These are phyloP conservation scores for Salarias fasciatus DNA, from an alignment of 2,797 vertebrate species.

Conservation along the genomic window DNA sequence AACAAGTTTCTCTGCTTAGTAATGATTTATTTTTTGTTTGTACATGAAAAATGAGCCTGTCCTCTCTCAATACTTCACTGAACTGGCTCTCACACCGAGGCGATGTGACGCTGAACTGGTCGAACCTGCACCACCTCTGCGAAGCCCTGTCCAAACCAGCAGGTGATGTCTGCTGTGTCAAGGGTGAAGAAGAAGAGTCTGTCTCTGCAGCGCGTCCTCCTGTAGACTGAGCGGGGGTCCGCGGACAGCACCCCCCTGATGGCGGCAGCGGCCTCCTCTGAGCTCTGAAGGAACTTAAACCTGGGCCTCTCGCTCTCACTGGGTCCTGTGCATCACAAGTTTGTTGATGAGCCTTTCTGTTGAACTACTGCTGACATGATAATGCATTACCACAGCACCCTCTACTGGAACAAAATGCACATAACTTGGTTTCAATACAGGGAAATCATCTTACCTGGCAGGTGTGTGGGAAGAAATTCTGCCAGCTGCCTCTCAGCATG, in stretches of 20 bases:
- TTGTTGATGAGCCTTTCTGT: slow-evolving; percentile 20
- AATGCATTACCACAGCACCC: slow-evolving; percentile 24
- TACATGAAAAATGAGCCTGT: slow-evolving; percentile 3
- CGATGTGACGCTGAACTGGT: slow-evolving; percentile 35
- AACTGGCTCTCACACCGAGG: slow-evolving; percentile 5
- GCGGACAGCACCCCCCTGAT: slow-evolving; percentile 86
- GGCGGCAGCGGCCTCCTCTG: slow-evolving; percentile 82
- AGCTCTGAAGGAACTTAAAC: slow-evolving; percentile 84
- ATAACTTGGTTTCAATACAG: not conserved
- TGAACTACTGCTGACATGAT: slow-evolving; percentile 10
- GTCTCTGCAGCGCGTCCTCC: slow-evolving; percentile 86
- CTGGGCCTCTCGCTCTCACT: slow-evolving; percentile 49
- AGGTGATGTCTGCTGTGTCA: slow-evolving; percentile 86
- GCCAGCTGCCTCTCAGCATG: slow-evolving; percentile 82
- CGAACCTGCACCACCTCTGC: slow-evolving; percentile 87
- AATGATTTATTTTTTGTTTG: not conserved
- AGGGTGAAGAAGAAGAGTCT: slow-evolving; percentile 89
- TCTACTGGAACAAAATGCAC: slow-evolving; percentile 42
- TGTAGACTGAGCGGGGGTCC: slow-evolving; percentile 90
- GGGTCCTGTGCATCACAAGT: slow-evolving; percentile 45
- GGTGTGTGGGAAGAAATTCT: slow-evolving; percentile 75
- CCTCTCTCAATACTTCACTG: not conserved
- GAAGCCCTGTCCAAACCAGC: slow-evolving; percentile 90
- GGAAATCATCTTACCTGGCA: slow-evolving; percentile 62
- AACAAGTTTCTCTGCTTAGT: slow-evolving; percentile 5